A percentile compares a stretch with the other conserved stretches of the same genome.
These are phyloP conservation scores for Arctia plantaginis DNA, from an alignment of 2,888 invertebrate genomes.

Conservation along the genomic window DNA sequence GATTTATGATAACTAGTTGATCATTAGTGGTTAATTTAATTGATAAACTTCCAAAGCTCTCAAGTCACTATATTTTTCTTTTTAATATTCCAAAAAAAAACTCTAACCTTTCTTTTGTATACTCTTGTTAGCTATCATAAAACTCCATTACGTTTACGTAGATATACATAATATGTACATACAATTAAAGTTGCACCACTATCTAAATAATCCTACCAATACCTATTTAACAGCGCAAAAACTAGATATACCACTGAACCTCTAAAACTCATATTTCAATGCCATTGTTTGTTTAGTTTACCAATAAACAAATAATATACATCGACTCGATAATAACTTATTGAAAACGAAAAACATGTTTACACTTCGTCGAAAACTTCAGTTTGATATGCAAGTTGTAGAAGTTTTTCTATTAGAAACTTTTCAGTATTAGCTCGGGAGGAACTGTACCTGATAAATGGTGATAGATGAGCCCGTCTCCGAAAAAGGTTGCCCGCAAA, in stretches of 20 bases:
- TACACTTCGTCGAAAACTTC: slow-evolving; percentile 11
- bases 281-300: neutral
- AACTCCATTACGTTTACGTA: too few relatives aligned
- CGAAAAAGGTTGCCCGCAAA: slow-evolving; percentile 20
- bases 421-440: slow-evolving; percentile 27
- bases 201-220: neutral
- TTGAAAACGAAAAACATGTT: slow-evolving; percentile 6
- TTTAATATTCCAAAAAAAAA: too few relatives aligned
- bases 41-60: too few relatives aligned
- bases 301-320: neutral
- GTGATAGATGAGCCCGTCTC: slow-evolving; percentile 23
- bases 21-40: too few relatives aligned
- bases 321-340: neutral
- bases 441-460: slow-evolving; percentile 29
- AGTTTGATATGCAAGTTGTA: slow-evolving; percentile 24
- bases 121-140: neutral
- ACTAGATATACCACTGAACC: neutral
- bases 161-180: neutral
- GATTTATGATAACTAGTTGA: too few relatives aligned
- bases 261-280: neutral
- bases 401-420: slow-evolving; percentile 30
- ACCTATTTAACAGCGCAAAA: too few relatives aligned
- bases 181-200: neutral
- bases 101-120: too few relatives aligned
- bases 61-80: too few relatives aligned